Conservation (phyloP, 2,888 invertebrate species). For the Rhodophaea formosa region DNA sequence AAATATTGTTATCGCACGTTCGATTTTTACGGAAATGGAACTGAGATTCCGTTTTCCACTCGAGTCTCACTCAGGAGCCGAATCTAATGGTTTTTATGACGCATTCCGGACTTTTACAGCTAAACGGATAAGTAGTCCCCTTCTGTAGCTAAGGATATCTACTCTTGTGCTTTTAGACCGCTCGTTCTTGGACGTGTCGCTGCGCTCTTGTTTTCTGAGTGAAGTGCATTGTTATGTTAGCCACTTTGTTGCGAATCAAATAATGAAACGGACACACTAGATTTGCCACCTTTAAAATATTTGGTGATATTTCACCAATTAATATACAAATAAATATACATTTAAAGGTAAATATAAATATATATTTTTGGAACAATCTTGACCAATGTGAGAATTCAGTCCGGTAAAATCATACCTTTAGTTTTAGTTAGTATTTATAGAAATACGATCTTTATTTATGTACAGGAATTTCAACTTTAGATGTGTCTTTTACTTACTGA, state of each 20-base stretch:
- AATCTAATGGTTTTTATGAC: slow-evolving; percentile 42
- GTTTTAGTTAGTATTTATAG: too few species aligned
- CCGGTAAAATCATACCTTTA: too few species aligned
- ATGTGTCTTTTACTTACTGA: too few species aligned
- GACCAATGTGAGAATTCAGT: too few species aligned
- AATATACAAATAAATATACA: too few species aligned
- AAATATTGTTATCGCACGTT: slow-evolving; percentile 13
- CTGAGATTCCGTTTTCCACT: slow-evolving; percentile 34
- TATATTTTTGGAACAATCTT: too few species aligned
- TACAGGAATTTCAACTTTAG: too few species aligned
- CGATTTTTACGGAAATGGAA: slow-evolving; percentile 25
- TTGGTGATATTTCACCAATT: too few species aligned
- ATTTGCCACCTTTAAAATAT: too few species aligned
- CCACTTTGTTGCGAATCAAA: background rate
- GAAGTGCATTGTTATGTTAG: slow-evolving; percentile 5
- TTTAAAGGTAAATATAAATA: too few species aligned
- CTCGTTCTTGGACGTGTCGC: slow-evolving; percentile 18
- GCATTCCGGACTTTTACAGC: slow-evolving; percentile 41
- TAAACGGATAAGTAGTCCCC: slow-evolving; percentile 42
- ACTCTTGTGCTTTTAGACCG: slow-evolving; percentile 9
- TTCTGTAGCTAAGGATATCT: slow-evolving; percentile 19
- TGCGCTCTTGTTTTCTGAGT: background rate
- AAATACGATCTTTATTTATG: too few species aligned
- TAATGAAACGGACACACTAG: background rate
- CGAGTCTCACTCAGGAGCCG: slow-evolving; percentile 21